Conservation (phyloP, 92 coral and sea anemone species). For the Bergia puertoricense region DNA sequence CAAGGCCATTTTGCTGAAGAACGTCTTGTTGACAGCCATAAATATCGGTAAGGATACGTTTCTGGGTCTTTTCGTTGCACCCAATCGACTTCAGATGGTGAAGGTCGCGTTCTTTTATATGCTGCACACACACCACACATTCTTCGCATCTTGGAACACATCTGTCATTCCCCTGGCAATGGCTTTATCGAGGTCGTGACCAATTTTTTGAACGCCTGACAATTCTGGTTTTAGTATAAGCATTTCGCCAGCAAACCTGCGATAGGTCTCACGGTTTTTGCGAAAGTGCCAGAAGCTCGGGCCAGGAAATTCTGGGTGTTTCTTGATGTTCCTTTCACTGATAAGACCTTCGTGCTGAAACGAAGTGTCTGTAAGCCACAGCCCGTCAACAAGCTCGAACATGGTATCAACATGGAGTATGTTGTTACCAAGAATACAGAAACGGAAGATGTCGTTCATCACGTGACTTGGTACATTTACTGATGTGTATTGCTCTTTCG, state of each 20-base stretch:
- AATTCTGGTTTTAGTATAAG: constrained; percentile 61
- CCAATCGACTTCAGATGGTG: constrained; percentile 51
- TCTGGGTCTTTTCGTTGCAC: constrained; percentile 38
- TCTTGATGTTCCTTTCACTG: constrained; percentile 22
- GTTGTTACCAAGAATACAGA: constrained; percentile 55
- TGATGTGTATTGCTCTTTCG: constrained; percentile 49
- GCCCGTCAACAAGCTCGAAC: constrained; percentile 69
- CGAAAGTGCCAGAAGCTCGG: constrained; percentile 62
- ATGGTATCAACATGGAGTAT: constrained; percentile 63
- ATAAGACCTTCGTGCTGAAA: constrained; percentile 63
- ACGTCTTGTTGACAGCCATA: constrained; percentile 51
- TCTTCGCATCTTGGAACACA: constrained; percentile 56
- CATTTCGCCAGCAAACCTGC: constrained; percentile 62
- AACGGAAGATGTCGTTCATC: constrained; percentile 57
- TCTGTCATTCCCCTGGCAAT: constrained; percentile 57
- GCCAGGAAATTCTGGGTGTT: constrained; percentile 70
- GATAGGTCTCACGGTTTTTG: constrained; percentile 44
- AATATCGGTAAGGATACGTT: constrained; percentile 48
- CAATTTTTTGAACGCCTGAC: constrained; percentile 51
- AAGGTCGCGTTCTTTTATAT: constrained; percentile 47
- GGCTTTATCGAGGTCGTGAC: constrained; percentile 68
- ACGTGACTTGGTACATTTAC: constrained; percentile 49
- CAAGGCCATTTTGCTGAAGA: constrained; percentile 52
- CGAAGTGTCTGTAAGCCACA: constrained; percentile 69
- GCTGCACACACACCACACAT: constrained; percentile 53